These are phyloP conservation scores for Euphonia xanthogaster DNA, from an alignment of 2,797 vertebrate genomes.

Conservation along the genomic window DNA sequence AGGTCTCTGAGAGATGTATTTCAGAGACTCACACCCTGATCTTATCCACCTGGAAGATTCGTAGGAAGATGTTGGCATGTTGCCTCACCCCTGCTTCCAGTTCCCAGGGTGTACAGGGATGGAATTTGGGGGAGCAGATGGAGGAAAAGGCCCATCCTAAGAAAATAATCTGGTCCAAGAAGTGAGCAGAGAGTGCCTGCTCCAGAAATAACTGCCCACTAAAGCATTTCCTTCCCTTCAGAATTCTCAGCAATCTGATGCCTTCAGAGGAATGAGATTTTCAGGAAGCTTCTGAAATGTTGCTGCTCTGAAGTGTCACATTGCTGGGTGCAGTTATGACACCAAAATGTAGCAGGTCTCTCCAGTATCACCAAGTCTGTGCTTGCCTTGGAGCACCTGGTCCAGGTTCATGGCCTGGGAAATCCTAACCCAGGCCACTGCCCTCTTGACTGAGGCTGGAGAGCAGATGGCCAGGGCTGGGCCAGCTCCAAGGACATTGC, in stretches of 20 bases:
- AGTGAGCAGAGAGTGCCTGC: neutral
- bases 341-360: neutral
- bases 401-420: neutral
- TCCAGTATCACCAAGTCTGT: neutral
- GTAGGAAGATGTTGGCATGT: neutral
- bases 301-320: neutral
- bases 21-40: neutral
- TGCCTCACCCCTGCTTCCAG: neutral
- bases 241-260: neutral
- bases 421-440: neutral
- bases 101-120: neutral
- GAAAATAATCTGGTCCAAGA: neutral
- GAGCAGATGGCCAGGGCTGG: neutral
- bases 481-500: neutral
- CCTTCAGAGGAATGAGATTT: neutral
- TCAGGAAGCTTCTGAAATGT: neutral
- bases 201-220: neutral
- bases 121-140: neutral
- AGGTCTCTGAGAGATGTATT: neutral
- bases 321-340: neutral
- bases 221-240: conserved; percentile 5
- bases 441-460: neutral
- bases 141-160: neutral
- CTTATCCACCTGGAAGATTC: accelerated
- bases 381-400: neutral